Evolutionary conservation across 2,888 invertebrate species (phyloP).

Genomic region (Ochropleura plecta): DNA sequence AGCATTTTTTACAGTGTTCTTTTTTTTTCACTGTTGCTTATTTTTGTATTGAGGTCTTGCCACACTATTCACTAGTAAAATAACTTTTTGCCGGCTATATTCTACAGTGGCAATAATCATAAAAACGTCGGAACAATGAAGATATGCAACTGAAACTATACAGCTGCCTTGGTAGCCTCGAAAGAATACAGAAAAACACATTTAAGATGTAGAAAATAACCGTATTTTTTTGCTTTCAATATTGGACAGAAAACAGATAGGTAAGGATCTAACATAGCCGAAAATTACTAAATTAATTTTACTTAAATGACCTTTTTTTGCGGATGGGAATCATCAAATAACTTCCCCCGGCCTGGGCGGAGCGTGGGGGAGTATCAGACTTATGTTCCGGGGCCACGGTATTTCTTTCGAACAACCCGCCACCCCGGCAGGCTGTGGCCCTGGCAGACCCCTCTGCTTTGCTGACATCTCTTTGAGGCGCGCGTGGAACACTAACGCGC

Average conservation of each 20-base stretch:
- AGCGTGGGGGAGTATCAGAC: no score
- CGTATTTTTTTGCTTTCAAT: neutral
- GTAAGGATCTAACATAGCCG: neutral
- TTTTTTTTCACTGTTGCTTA: neutral
- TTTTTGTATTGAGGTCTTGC: neutral
- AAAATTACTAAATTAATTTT: neutral
- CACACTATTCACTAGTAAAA: neutral
- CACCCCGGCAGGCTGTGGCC: no score
- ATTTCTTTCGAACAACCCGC: no score
- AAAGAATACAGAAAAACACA: neutral
- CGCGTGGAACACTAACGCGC: no score
- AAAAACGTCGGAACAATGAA: conserved; percentile 13
- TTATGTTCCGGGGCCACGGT: no score
- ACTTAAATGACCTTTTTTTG: no score
- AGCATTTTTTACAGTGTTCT: neutral
- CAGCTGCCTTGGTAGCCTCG: neutral
- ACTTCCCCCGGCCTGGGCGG: no score
- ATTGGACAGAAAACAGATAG: neutral
- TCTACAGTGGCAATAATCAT: neutral
- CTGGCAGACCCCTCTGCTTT: no score
- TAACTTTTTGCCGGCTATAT: neutral
- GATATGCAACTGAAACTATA: neutral
- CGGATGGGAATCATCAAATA: no score
- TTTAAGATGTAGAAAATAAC: neutral
- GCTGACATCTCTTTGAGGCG: no score